These are phyloP conservation scores for Rhagophthalmus giganteus DNA, from an alignment of 2,888 invertebrate species.

Conservation along the genomic window DNA sequence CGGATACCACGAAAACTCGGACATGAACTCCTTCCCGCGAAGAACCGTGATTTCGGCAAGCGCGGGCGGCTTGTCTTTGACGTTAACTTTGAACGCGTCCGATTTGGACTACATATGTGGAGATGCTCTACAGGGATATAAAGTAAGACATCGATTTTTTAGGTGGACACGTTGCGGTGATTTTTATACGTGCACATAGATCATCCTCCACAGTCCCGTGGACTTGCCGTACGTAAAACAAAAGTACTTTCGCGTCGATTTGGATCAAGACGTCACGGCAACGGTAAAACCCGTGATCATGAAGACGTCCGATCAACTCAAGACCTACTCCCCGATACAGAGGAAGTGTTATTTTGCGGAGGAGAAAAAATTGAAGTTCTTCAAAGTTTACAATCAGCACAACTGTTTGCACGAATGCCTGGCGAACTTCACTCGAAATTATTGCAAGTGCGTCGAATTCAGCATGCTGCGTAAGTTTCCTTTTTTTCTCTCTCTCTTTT, in stretches of 20 bases:
- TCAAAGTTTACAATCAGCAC: constrained; percentile 70
- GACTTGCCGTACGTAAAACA: constrained; percentile 68
- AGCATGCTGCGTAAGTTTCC: constrained; percentile 66
- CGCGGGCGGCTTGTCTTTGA: constrained; percentile 11
- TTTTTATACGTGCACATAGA: constrained; percentile 50
- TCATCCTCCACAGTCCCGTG: constrained; percentile 69
- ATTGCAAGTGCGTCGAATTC: constrained; percentile 71
- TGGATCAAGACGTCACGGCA: constrained; percentile 71
- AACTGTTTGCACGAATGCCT: constrained; percentile 76
- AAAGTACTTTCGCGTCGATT: constrained; percentile 70
- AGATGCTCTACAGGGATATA: constrained; percentile 22
- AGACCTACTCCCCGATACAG: constrained; percentile 65
- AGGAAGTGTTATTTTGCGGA: constrained; percentile 70
- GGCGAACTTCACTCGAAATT: constrained; percentile 65
- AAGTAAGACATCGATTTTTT: constrained; percentile 8
- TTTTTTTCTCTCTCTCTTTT: too few relatives aligned
- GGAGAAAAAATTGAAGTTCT: constrained; percentile 67
- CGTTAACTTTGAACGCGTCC: constrained; percentile 2
- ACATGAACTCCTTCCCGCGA: constrained; percentile 67
- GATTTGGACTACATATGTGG: constrained; percentile 66
- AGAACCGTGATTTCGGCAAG: constrained; percentile 44
- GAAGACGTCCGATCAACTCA: constrained; percentile 69
- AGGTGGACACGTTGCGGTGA: constrained; percentile 50
- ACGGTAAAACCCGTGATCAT: constrained; percentile 76
- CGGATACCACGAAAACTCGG: constrained; percentile 60